These are phyloP conservation scores for Eidolon helvum DNA, from an alignment of 2,113 vertebrate genomes.

Conservation along the genomic window DNA sequence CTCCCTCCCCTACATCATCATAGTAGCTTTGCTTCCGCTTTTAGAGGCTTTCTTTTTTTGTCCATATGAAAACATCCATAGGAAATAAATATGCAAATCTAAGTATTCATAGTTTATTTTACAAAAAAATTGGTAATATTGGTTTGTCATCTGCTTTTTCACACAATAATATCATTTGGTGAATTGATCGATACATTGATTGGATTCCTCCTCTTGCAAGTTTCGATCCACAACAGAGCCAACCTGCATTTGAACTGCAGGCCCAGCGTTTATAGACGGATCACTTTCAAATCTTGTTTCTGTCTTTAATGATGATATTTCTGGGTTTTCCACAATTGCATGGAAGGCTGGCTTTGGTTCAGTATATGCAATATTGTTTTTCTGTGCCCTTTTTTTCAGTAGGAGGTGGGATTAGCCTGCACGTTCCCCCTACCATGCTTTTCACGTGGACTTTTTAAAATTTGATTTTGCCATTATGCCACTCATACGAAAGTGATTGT, in stretches of 20 bases:
- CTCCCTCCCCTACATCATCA: fast-evolving
- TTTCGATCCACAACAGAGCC: not conserved
- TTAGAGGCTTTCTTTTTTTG: not conserved
- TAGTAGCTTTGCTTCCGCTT: not conserved
- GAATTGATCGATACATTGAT: not conserved
- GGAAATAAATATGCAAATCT: not conserved
- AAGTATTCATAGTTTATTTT: not conserved
- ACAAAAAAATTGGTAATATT: not conserved
- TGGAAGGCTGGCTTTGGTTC: not conserved
- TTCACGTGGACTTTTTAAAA: not conserved
- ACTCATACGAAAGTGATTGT: not conserved
- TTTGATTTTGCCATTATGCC: not conserved
- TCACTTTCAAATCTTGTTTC: not conserved
- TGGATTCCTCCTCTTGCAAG: not conserved
- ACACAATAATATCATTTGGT: not conserved
- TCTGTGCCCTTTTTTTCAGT: not conserved
- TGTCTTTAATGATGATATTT: not conserved
- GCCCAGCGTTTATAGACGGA: not conserved
- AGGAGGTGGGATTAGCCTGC: not conserved
- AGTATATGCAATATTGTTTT: no score
- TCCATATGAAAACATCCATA: not conserved
- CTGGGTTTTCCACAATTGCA: not conserved
- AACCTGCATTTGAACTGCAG: not conserved
- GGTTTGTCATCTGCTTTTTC: not conserved
- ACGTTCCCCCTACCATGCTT: not conserved